Conservation (phyloP, 2,888 invertebrate species). For the Mystacides longicornis region DNA sequence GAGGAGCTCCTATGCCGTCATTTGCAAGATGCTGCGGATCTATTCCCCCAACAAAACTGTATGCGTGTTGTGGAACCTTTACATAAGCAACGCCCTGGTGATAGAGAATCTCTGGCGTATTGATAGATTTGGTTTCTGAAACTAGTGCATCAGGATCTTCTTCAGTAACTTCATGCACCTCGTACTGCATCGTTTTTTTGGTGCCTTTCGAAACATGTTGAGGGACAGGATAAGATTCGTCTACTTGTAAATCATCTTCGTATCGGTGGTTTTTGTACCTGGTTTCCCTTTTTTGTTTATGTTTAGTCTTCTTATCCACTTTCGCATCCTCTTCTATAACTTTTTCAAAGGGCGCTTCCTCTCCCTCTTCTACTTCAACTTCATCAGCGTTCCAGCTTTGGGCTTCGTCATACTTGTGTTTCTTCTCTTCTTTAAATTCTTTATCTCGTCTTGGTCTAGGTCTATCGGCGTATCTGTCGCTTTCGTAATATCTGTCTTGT, state of each 20-base stretch:
- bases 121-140: slow-evolving; percentile 5
- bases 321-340: slow-evolving; percentile 1
- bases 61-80: slow-evolving; percentile 5
- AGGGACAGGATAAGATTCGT: slow-evolving; percentile 13
- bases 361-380: slow-evolving; percentile 22
- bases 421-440: slow-evolving; percentile 17
- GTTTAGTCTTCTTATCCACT: background rate
- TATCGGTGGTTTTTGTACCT: slow-evolving; percentile 17
- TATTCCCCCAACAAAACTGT: background rate
- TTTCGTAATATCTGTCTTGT: slow-evolving; percentile 9
- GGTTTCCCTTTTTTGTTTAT: background rate
- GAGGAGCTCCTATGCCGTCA: slow-evolving; percentile 31
- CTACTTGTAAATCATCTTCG: slow-evolving; percentile 12
- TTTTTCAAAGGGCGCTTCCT: slow-evolving; percentile 13
- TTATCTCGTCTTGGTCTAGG: slow-evolving; percentile 4
- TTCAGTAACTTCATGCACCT: slow-evolving; percentile 20
- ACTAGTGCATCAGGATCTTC: slow-evolving; percentile 14
- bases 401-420: slow-evolving; percentile 21
- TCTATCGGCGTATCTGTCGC: slow-evolving; percentile 9
- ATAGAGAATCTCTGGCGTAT: slow-evolving; percentile 12
- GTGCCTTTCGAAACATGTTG: slow-evolving; percentile 1
- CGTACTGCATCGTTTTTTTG: slow-evolving; percentile 14
- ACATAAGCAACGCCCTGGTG: slow-evolving; percentile 21
- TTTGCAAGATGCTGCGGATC: slow-evolving; percentile 42
- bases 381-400: slow-evolving; percentile 24